phyloP scores from a whole-genome alignment of 2,113 vertebrate species.

The Piaya cayana region DNA sequence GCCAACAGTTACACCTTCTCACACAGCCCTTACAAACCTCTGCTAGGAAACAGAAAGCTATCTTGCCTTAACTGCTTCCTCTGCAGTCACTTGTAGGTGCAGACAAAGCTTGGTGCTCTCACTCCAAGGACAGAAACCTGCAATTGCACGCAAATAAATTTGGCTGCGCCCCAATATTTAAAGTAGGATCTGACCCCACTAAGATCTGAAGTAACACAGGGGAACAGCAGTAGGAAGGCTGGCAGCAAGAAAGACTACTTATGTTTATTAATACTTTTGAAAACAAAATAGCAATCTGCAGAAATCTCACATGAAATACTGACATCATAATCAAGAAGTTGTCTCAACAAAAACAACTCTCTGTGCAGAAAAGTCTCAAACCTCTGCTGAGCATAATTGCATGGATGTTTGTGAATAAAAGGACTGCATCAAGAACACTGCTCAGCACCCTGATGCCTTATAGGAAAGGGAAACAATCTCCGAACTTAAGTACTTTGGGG shows the following conservation, averaged over 20 bases:
- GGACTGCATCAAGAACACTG: neutral
- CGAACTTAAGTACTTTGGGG: neutral
- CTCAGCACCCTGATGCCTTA: rapidly evolving
- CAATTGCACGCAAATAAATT: neutral
- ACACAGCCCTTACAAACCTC: neutral
- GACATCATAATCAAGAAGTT: neutral
- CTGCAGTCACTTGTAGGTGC: neutral
- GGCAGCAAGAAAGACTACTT: neutral
- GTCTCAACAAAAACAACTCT: neutral
- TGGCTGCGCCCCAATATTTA: neutral
- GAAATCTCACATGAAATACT: neutral
- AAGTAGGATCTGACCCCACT: neutral
- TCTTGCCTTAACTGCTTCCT: neutral
- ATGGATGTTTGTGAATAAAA: neutral
- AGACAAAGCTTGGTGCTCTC: neutral
- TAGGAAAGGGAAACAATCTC: neutral
- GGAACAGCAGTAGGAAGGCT: neutral
- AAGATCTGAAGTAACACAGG: neutral
- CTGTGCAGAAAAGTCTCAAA: neutral
- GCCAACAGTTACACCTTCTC: neutral
- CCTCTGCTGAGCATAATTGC: neutral
- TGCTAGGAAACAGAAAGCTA: neutral
- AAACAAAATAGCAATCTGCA: neutral
- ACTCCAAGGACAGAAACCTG: neutral
- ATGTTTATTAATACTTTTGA: neutral